A percentile compares a stretch with the other conserved stretches of the same genome.
phyloP scores from a whole-genome alignment of 2,113 vertebrate species.

The mouse (Mus musculus) region GRCm39 chr16:60151501-60152000 shows the following conservation, averaged over 20 bases:
- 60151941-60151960: neutral
- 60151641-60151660: neutral
- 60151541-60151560: too few relatives aligned
- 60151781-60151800: slow-evolving; percentile 16
- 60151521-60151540: too few relatives aligned
- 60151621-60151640: neutral
- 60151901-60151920: neutral
- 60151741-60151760: neutral
- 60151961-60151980: neutral
- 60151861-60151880: slow-evolving; percentile 53
- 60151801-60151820: slow-evolving; percentile 31
- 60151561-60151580: neutral
- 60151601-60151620: neutral
- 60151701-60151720: neutral
- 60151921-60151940: slow-evolving; percentile 44
- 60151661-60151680: neutral
- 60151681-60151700: neutral
- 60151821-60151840: neutral
- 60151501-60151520: neutral
- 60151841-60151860: neutral
- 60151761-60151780: neutral
- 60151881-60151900: neutral
- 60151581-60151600: neutral
- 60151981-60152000: too few relatives aligned
- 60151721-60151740: neutral